phyloP scores from a whole-genome alignment of 2,797 vertebrate species.

The Synanceia verrucosa region DNA sequence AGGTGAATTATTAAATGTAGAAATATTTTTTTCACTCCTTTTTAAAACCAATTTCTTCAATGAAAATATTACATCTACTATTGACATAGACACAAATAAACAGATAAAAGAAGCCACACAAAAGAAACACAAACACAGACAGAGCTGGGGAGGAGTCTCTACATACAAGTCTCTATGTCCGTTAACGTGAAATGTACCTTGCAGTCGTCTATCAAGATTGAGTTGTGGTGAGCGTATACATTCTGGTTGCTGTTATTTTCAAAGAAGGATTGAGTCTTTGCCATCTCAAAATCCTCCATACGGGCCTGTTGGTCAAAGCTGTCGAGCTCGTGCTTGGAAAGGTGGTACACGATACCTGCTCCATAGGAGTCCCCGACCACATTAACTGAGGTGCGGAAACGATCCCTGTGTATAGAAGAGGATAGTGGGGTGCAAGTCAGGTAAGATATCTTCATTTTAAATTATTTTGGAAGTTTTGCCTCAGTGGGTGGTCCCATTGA shows the following conservation, averaged over 20 bases:
- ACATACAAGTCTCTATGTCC: constrained; percentile 99
- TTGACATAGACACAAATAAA: constrained; percentile 51
- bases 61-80: constrained; percentile 47
- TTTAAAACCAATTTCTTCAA: constrained; percentile 24
- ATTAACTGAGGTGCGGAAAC: constrained; percentile 98
- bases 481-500: background rate
- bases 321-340: constrained; percentile 95
- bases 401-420: constrained; percentile 83
- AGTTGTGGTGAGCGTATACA: constrained; percentile 93
- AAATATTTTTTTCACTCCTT: constrained; percentile 53
- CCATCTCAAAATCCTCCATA: constrained; percentile 92
- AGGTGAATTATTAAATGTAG: constrained; percentile 64
- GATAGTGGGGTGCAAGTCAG: background rate
- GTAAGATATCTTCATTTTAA: background rate
- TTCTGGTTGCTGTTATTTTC: constrained; percentile 96
- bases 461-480: background rate
- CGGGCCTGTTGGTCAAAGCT: constrained; percentile 88
- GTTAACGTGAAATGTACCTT: constrained; percentile 98
- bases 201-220: constrained; percentile 95
- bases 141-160: constrained; percentile 76
- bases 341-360: constrained; percentile 96
- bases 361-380: constrained; percentile 98
- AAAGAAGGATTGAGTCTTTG: constrained; percentile 91
- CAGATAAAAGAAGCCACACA: constrained; percentile 43
- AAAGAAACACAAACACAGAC: constrained; percentile 56